Evolutionary conservation across 2,888 invertebrate species (phyloP), one percentile per base, ranked within the genome.

Genomic region (Tetranychus truncatus): DNA sequence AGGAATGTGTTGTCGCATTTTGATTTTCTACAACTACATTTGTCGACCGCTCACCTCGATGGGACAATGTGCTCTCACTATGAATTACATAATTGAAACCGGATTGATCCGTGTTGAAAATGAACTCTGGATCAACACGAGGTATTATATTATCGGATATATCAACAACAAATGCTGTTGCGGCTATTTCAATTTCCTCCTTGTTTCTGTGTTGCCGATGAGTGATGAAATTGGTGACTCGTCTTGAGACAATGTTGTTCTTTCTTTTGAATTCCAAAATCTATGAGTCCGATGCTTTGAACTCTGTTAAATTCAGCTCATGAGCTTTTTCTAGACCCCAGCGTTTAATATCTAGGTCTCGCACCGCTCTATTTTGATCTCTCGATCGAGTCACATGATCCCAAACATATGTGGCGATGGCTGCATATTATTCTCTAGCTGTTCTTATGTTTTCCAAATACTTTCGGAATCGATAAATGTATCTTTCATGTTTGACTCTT

Each of bases 231-330:
- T 44, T 20, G 6, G 73, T 73, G 0, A 73, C 24, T 46, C 24
- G 6, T 5, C 73, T 6, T 6, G n/a, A n/a, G 4, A 44, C 45
- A 45, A 73, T 73, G 6, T 46, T 46, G 1, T 45, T 45, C 7
- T 46, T 73, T 73, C 15, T n/a, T n/a, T n/a, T n/a, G n/a, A 73
- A 73, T 7, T 73, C 20, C 5, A n/a, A 4, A 4, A 73, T 24
- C 45, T 45, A 73, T 18, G n/a, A n/a, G 6, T 18, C n/a, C 0
- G 73, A 73, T 73, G 73, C 73, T 9, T 73, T 44, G 11, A 73
- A 73, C 1, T 46, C 45, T 20, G 6, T 71, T 1, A 45, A 45
- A 1, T 73, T 5, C 6, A 73, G 7, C n/a, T 6, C 45, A 7
- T 9, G 4, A 8, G 73, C 1, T 0, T 44, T 46, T 45, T 73